A percentile compares a stretch with the other conserved stretches of the same genome.
Conservation (phyloP, 1,140 invertebrate species). For the Brachionus koreanus region DNA sequence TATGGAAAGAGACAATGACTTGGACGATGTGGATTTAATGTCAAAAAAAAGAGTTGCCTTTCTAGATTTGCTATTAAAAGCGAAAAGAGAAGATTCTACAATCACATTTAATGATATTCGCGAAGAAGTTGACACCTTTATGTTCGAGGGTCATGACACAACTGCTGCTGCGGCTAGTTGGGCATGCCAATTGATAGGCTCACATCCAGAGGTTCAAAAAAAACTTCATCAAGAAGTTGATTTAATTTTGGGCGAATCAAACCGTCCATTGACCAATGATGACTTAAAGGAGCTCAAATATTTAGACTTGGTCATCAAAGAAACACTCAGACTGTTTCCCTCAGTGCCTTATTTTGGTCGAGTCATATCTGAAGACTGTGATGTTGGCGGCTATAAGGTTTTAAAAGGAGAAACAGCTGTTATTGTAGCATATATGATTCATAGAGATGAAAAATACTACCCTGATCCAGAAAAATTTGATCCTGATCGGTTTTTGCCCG, state of each 20-base stretch:
- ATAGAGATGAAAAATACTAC: constrained; percentile 70
- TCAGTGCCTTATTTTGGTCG: constrained; percentile 76
- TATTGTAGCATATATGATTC: constrained; percentile 66
- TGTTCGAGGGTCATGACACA: constrained; percentile 74
- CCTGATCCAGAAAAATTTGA: constrained; percentile 77
- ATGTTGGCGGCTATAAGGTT: constrained; percentile 61
- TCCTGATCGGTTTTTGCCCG: constrained; percentile 84
- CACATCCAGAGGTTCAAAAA: constrained; percentile 63
- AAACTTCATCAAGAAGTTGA: constrained; percentile 75
- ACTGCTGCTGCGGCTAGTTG: constrained; percentile 64
- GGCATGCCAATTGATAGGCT: constrained; percentile 59
- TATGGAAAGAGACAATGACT: constrained; percentile 48
- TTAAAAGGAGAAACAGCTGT: constrained; percentile 68
- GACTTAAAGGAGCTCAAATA: constrained; percentile 67
- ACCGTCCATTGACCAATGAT: constrained; percentile 67
- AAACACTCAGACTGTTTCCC: constrained; percentile 67
- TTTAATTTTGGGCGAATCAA: constrained; percentile 66
- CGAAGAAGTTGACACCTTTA: constrained; percentile 76
- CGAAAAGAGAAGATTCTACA: constrained; percentile 69
- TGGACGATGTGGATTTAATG: constrained; percentile 48
- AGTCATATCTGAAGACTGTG: constrained; percentile 66
- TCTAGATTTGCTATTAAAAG: constrained; percentile 82
- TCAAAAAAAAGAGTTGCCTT: constrained; percentile 86
- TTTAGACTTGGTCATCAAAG: constrained; percentile 68
- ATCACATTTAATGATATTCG: constrained; percentile 80